Base-by-base conservation (phyloP, 2,113 vertebrate species). In the Thinocorus orbignyianus region DNA sequence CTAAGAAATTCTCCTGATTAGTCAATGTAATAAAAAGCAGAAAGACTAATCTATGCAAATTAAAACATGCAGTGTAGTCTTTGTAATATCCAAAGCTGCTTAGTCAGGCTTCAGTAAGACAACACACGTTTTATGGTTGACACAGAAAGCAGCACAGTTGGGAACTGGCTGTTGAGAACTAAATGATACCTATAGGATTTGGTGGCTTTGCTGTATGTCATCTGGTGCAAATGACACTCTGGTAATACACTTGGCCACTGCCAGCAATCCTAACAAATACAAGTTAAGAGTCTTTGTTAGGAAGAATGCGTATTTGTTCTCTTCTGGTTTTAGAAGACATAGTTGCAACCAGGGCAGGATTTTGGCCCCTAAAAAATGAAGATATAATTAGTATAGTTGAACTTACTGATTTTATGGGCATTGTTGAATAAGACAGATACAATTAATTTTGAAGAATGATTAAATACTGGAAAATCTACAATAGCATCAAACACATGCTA, bases 21-120 rank as follows among this genome's bases (percentile, higher is more conserved):
- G 79, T 88, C 81, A 90, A 65, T 30, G 55, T 30, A 92, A 94
- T 76, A 94, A 92, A 78, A 46, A 55, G 31, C 10, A 81, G 77
- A 73, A 85, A 92, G 57, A 79, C 81, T 92, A 97, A 96, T 94
- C 81, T 90, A 93, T 93, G 92, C 83, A 96, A 98, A 98, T 96
- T 95, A 97, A 97, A 97, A 77, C 80, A 93, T 30, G 78, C 51
- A 86, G 39, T 10, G 30, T 62, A 97, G 82, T 57, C 68, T 95
- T 89, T 96, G 58, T 93, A 96, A 95, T 88, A 97, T 76, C 77
- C 92, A 69, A 92, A 96, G 95, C 84, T 95, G 87, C 93, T 98
- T 95, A 95, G 58, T 97, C 92, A 90, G 95, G 88, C 81, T 96
- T 80, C 71, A 87, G 69, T 92, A 86, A 97, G 76, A 96, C 64